phyloP scores from a whole-genome alignment of 2,113 vertebrate species.

The Oreochromis niloticus region DNA sequence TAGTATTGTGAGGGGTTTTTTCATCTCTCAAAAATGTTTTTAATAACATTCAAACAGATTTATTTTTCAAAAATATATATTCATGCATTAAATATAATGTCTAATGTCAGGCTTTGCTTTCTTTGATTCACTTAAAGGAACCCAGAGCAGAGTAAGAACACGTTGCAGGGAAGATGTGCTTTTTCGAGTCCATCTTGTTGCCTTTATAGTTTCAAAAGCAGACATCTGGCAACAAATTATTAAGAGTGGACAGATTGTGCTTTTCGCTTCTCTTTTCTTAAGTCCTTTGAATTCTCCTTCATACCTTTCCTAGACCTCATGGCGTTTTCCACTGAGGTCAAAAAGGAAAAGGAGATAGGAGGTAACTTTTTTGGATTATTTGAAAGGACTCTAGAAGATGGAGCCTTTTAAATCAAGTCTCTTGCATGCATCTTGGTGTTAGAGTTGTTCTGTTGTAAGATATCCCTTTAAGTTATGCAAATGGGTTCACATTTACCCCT shows the following conservation, averaged over 20 bases:
- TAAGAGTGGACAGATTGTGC: background rate
- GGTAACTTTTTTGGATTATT: background rate
- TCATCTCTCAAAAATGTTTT: background rate
- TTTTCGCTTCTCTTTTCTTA: too few species aligned
- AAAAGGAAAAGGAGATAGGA: background rate
- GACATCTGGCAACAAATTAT: background rate
- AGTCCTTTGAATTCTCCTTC: background rate
- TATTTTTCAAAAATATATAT: background rate
- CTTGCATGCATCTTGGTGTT: background rate
- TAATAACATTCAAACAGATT: background rate
- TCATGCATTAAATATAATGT: rapidly evolving
- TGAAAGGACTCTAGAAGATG: background rate
- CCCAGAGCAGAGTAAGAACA: rapidly evolving
- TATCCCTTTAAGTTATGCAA: background rate
- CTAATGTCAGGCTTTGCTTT: background rate
- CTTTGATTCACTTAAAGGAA: background rate
- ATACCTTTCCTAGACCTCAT: rapidly evolving
- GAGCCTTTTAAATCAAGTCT: background rate
- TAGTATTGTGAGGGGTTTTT: background rate
- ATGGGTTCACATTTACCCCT: background rate
- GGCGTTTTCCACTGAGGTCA: background rate
- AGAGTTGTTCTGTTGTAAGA: background rate
- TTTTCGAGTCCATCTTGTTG: rapidly evolving
- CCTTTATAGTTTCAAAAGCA: background rate
- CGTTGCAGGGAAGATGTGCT: rapidly evolving